phyloP scores from a whole-genome alignment of 2,888 invertebrate genomes.

The Coleophora flavipennella region DNA sequence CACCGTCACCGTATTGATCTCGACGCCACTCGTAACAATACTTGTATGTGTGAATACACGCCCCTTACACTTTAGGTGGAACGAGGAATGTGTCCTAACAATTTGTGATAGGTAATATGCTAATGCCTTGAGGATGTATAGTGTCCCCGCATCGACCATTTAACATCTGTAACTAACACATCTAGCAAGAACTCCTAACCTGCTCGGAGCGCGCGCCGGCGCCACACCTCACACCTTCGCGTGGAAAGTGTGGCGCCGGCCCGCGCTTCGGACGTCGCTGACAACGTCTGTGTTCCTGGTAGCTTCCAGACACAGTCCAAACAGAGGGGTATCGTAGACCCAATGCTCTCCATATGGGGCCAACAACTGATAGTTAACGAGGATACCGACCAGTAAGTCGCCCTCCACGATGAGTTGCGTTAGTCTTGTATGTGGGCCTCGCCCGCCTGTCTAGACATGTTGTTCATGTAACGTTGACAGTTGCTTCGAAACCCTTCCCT shows the following conservation, averaged over 20 bases:
- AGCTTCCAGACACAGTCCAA: constrained; percentile 91
- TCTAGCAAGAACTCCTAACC: not conserved
- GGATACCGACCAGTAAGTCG: constrained; percentile 96
- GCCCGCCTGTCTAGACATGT: constrained; percentile 48
- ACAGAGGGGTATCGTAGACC: constrained; percentile 97
- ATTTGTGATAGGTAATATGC: constrained; percentile 1
- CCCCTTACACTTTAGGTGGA: constrained; percentile 13
- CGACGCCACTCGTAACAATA: too few relatives aligned
- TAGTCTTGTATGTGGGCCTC: constrained; percentile 38
- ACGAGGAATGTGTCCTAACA: constrained; percentile 7
- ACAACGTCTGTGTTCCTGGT: constrained; percentile 65
- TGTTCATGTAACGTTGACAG: constrained; percentile 45
- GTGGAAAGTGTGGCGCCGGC: constrained; percentile 13
- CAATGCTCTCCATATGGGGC: constrained; percentile 98
- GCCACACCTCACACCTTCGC: constrained; percentile 1
- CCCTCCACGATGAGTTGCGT: constrained; percentile 39
- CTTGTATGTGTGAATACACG: constrained; percentile 34
- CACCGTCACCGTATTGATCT: not conserved
- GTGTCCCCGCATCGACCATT: constrained; percentile 27
- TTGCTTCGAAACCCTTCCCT: constrained; percentile 38
- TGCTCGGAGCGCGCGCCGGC: constrained; percentile 4
- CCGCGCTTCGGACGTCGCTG: constrained; percentile 26
- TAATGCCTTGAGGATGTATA: constrained; percentile 12
- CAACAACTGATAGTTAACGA: constrained; percentile 98
- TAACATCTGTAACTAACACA: constrained; percentile 3